A percentile compares a stretch with the other conserved stretches of the same genome.
phyloP scores from a whole-genome alignment of 2,797 vertebrate species.

The Sebastes itinus region DNA sequence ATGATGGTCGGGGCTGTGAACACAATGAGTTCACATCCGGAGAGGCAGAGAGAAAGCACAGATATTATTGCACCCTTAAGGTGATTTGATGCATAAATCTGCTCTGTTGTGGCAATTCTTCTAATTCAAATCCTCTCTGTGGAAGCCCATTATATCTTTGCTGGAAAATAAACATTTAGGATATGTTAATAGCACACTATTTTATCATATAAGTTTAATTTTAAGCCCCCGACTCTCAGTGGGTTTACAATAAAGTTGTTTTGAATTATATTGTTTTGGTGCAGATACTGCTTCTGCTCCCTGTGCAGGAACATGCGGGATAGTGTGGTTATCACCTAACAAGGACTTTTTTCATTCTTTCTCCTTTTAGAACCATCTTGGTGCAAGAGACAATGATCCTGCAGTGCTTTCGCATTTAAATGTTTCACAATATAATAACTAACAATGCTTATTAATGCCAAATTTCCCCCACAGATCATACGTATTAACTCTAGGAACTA shows the following conservation, averaged over 20 bases:
- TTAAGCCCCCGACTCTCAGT: background rate
- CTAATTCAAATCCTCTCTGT: slow-evolving; percentile 15
- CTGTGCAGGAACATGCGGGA: background rate
- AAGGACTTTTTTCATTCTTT: background rate
- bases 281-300: background rate
- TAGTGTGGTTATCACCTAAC: background rate
- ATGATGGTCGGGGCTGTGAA: slow-evolving; percentile 33
- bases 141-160: background rate
- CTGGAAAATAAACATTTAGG: slow-evolving; percentile 15
- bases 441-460: background rate
- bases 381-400: background rate
- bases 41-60: slow-evolving; percentile 34
- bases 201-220: slow-evolving; percentile 6
- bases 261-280: background rate
- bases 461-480: background rate
- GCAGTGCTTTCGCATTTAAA: background rate
- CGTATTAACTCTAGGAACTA: background rate
- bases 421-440: background rate
- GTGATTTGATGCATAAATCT: slow-evolving; percentile 10
- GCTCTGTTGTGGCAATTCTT: background rate
- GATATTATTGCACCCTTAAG: slow-evolving; percentile 42
- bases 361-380: background rate
- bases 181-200: background rate
- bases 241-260: background rate
- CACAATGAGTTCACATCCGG: slow-evolving; percentile 18